Base-by-base conservation (phyloP, 2,888 invertebrate genomes). In the Gryllus longicercus region DNA sequence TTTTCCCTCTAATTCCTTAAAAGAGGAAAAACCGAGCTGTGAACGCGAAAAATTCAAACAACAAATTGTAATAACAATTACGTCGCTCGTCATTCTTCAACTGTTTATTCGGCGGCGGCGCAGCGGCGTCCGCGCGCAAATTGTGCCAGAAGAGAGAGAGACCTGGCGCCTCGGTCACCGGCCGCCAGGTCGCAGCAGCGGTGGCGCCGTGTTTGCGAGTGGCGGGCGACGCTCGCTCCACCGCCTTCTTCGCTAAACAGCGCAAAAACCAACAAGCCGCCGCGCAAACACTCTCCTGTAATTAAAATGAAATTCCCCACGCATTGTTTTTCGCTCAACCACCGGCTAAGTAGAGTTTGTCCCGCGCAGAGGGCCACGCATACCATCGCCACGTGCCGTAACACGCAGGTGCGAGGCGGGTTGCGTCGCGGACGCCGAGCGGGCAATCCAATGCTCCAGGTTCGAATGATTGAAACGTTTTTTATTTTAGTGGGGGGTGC, bases 241-340 rank as follows among this genome's bases (percentile, higher is more conserved):
- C n/a, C 63, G 63, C 63, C 63, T 63, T 63, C 63, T 63, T 63
- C 63, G n/a, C 16, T 63, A 63, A 63, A 63, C 63, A 63, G 63
- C 14, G 63, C 16, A 63, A 63, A 63, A 63, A 63, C 63, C 63
- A 63, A 63, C 63, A 63, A 14, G 63, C 63, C 63, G n/a, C 14
- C 63, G 63, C 14, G 63, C n/a, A 63, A 63, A 63, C 63, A 63
- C 63, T 63, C 63, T 63, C 63, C n/a, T 63, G 63, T 63, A 63
- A 63, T 63, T 63, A 63, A 63, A 63, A 63, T 63, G 63, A 63
- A 63, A 63, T 63, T 63, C 63, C 63, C 14, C 63, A 63, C 63
- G 63, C 63, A 63, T 63, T 63, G 63, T 63, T 63, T 63, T 63
- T 63, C 63, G n/a, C 63, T 63, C 63, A n/a, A 14, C 63, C 63